These are phyloP conservation scores for Syngnathus scovelli DNA, from an alignment of 2,113 vertebrate genomes.

Conservation along the genomic window DNA sequence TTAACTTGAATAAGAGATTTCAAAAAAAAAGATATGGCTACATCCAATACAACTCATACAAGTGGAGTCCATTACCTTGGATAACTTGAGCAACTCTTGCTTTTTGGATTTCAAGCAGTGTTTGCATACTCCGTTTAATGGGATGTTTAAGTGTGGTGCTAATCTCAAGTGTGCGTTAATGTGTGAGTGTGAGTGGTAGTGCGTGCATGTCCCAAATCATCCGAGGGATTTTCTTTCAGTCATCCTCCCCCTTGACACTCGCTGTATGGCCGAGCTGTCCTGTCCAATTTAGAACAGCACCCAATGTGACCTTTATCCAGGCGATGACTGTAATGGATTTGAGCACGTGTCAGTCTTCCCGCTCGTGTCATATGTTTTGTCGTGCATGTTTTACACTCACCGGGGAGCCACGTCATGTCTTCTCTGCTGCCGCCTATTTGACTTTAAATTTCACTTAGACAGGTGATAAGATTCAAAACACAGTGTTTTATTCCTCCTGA, in stretches of 20 bases:
- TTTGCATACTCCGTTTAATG: slow-evolving; percentile 43
- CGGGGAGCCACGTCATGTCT: slow-evolving; percentile 26
- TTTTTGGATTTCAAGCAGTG: slow-evolving; percentile 50
- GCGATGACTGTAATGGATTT: slow-evolving; percentile 72
- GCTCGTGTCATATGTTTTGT: slow-evolving; percentile 68
- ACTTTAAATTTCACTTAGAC: slow-evolving; percentile 40
- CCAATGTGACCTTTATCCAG: slow-evolving; percentile 75
- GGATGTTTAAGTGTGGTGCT: slow-evolving; percentile 58
- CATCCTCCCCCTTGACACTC: slow-evolving; percentile 69
- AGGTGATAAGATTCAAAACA: slow-evolving; percentile 30
- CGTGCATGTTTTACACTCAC: slow-evolving; percentile 62
- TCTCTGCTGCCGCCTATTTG: slow-evolving; percentile 29
- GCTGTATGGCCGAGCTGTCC: slow-evolving; percentile 72
- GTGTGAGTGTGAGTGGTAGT: slow-evolving; percentile 8
- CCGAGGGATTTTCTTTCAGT: slow-evolving; percentile 66
- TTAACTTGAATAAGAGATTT: not conserved
- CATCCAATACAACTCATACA: not conserved
- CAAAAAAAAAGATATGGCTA: not conserved
- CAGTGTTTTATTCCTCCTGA: slow-evolving; percentile 18
- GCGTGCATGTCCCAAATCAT: slow-evolving; percentile 55
- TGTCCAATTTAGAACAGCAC: slow-evolving; percentile 67
- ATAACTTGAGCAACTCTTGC: not conserved
- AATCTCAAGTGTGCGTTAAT: slow-evolving; percentile 52
- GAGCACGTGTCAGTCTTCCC: slow-evolving; percentile 74
- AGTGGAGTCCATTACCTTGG: not conserved